Base-by-base conservation (phyloP, 2,888 invertebrate species). In the Argyresthia albistria region DNA sequence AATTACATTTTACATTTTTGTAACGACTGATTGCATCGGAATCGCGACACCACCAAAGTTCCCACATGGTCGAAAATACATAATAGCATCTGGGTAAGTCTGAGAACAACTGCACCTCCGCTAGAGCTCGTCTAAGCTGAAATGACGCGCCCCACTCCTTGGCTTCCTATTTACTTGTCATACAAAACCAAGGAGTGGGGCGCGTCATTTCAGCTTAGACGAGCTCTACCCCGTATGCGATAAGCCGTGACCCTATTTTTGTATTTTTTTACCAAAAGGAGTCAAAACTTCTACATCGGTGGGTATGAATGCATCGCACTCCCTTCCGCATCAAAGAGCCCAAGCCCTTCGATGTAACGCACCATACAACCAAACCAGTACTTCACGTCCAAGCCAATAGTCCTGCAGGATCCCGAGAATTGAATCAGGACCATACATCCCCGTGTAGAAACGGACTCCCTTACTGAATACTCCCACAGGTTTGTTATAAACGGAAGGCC, bases 371-470 rank as follows among this genome's bases (percentile, higher is more conserved):
- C 12, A 11, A 25, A 42, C 2, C 35, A 69, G 80, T 79, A 81
- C 64, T 69, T 79, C 72, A 62, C 74, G 67, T 60, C 65, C 73
- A 68, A 66, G 63, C 80, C 80, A 76, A 79, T 67, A 48, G 54
- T 48, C 52, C 1, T 43, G 10, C 48, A 42, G 16, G 14, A 10
- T n/a, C 37, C 14, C 2, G 37, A 36, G 42, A 37, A 7, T 35
- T 35, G 11, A 12, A 1, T n/a, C 48, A 42, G 14, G 35, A 11
- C 35, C 35, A 35, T 15, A 35, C 35, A 42, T 81, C 63, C 59
- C 84, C 67, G 76, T 70, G 82, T 81, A 83, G 83, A 81, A 75
- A 76, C 76, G 84, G 83, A 84, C 84, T 73, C 69, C 81, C 58
- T 61, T 1, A 25, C 49, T 35, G 8, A 35, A 15, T 15, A 0